phyloP scores from a whole-genome alignment of 30 jellyfish, hydroid and myxozoan genomes.

The Hydractinia echinata region DNA sequence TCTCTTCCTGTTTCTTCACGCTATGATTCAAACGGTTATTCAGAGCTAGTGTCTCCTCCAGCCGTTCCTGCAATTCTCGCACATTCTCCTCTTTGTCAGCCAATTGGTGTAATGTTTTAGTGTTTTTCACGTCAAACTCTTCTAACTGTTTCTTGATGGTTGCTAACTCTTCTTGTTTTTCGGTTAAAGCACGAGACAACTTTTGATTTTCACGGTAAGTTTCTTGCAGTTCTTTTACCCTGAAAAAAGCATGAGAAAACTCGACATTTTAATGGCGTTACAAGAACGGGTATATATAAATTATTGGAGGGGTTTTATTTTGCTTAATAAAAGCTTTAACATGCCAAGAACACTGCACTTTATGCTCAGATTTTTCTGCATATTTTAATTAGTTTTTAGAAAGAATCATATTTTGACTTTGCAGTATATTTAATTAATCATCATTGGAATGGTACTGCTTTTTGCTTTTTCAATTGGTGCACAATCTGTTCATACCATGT shows the following conservation, averaged over 20 bases:
- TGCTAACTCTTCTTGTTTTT: slow-evolving; percentile 49
- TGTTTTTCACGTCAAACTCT: neutral
- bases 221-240: slow-evolving; percentile 68
- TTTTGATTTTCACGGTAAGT: slow-evolving; percentile 76
- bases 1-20: slow-evolving; percentile 75
- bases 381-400: too few species aligned
- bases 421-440: too few species aligned
- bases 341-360: too few species aligned
- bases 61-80: slow-evolving; percentile 38
- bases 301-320: too few species aligned
- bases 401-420: too few species aligned
- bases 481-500: too few species aligned
- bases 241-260: slow-evolving; percentile 5
- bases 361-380: too few species aligned
- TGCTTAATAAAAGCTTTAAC: too few species aligned
- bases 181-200: slow-evolving; percentile 36
- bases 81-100: slow-evolving; percentile 12
- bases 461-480: too few species aligned
- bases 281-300: too few species aligned
- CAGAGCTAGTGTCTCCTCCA: slow-evolving; percentile 63
- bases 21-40: slow-evolving; percentile 78
- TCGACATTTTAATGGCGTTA: too few species aligned
- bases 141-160: slow-evolving; percentile 34
- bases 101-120: slow-evolving; percentile 8
- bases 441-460: too few species aligned